These are phyloP conservation scores for Polylopha cassiicola DNA, from an alignment of 2,888 invertebrate species.

Conservation along the genomic window DNA sequence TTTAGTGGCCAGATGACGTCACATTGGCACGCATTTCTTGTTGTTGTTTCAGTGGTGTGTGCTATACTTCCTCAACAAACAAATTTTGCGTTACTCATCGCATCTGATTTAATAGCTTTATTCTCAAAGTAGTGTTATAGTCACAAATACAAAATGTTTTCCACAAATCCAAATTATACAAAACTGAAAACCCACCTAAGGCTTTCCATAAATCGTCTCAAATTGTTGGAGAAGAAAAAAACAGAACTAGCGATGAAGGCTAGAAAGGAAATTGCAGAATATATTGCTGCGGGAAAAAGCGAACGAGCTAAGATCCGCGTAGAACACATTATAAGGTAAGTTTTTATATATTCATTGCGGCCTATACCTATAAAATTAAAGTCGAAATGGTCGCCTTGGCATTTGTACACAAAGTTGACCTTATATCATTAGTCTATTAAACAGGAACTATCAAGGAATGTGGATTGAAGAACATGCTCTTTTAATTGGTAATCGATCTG, in stretches of 20 bases:
- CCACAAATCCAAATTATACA: constrained; percentile 93
- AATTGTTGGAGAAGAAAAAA: constrained; percentile 97
- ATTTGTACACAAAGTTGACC: too few species aligned
- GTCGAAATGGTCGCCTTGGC: too few species aligned
- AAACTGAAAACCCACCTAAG: constrained; percentile 98
- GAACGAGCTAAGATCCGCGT: constrained; percentile 97
- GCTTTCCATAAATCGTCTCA: constrained; percentile 94
- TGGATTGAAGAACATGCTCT: too few species aligned
- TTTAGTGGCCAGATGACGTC: too few species aligned
- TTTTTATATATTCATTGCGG: too few species aligned
- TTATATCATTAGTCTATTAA: too few species aligned
- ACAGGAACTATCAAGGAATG: too few species aligned
- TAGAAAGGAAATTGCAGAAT: constrained; percentile 98
- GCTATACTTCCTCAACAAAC: constrained; percentile 25
- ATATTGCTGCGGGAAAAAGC: constrained; percentile 88
- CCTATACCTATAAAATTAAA: too few species aligned
- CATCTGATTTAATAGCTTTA: constrained; percentile 3
- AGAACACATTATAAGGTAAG: constrained; percentile 94
- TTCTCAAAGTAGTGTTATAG: constrained; percentile 18
- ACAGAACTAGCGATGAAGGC: constrained; percentile 97
- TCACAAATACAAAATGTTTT: constrained; percentile 82
- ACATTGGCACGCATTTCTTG: too few species aligned
- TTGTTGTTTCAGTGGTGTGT: too few species aligned
- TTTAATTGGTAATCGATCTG: too few species aligned
- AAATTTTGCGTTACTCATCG: constrained; percentile 32